Percentiles rank a stretch among this genome's conserved stretches.
Conservation (phyloP, 2,888 invertebrate species). For the Orchesellides sinensis region DNA sequence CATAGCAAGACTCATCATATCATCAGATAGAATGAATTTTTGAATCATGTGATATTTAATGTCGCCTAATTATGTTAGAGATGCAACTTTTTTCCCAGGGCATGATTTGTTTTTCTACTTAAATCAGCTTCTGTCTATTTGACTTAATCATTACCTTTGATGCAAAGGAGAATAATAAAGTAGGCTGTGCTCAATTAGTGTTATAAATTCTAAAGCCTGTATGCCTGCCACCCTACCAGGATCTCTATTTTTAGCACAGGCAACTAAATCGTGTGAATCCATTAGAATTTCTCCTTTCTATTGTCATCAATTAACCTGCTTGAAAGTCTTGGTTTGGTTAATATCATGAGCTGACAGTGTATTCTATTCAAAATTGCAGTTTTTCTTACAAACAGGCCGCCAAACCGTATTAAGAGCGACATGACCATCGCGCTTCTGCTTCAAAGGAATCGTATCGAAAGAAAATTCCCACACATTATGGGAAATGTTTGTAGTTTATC, state of each 20-base stretch:
- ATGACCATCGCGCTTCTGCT: constrained; percentile 43
- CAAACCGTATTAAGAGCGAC: constrained; percentile 55
- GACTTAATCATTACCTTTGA: background rate
- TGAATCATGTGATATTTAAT: constrained; percentile 30
- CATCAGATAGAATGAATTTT: constrained; percentile 14
- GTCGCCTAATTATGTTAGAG: constrained; percentile 55
- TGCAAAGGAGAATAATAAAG: background rate
- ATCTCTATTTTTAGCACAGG: background rate
- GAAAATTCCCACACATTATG: constrained; percentile 61
- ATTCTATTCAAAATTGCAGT: constrained; percentile 25
- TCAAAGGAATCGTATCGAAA: constrained; percentile 63
- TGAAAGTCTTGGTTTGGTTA: constrained; percentile 32
- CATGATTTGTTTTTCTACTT: constrained; percentile 38
- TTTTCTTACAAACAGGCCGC: constrained; percentile 43
- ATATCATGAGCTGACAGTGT: constrained; percentile 23
- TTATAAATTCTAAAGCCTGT: background rate
- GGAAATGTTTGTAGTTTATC: constrained; percentile 10
- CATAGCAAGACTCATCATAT: constrained; percentile 21
- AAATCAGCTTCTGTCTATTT: constrained; percentile 12
- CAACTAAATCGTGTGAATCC: constrained; percentile 5
- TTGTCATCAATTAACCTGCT: constrained; percentile 62
- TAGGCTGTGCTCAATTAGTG: constrained; percentile 4
- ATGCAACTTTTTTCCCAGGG: constrained; percentile 56
- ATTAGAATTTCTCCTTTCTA: constrained; percentile 27
- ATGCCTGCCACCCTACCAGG: background rate